Evolutionary conservation across 2,888 invertebrate genomes (phyloP).

Genomic region (Lamellibrachia columna): DNA sequence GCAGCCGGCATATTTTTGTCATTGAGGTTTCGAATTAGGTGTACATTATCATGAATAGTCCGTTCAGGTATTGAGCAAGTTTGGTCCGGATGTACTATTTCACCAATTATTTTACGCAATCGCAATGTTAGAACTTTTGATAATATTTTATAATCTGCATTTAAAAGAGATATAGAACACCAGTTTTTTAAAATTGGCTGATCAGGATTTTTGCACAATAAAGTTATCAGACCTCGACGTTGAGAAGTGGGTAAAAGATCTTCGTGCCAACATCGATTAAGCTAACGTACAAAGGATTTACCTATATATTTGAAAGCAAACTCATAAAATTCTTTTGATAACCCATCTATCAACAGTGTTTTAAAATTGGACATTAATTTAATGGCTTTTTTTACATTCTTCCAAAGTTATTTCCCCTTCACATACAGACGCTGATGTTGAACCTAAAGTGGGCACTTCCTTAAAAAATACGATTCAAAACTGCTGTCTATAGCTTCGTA

Average conservation of each 20-base stretch:
- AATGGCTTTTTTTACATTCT: not conserved
- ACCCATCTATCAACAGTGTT: not conserved
- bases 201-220: not conserved
- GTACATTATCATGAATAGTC: slow-evolving; percentile 19
- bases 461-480: not conserved
- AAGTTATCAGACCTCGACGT: not conserved
- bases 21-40: not conserved
- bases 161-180: not conserved
- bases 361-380: not conserved
- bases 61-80: slow-evolving; percentile 8
- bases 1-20: not conserved
- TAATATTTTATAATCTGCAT: slow-evolving; percentile 23
- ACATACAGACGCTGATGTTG: not conserved
- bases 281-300: not conserved
- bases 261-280: not conserved
- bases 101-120: not conserved
- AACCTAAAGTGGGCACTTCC: not conserved
- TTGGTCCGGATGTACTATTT: slow-evolving; percentile 13
- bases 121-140: not conserved
- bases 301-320: not conserved
- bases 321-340: not conserved
- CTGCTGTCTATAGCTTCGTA: not conserved
- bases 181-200: not conserved
- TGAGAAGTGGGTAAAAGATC: not conserved
- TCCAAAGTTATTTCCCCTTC: not conserved